phyloP scores from a whole-genome alignment of 2,888 invertebrate species.

The Calameuta idolon region DNA sequence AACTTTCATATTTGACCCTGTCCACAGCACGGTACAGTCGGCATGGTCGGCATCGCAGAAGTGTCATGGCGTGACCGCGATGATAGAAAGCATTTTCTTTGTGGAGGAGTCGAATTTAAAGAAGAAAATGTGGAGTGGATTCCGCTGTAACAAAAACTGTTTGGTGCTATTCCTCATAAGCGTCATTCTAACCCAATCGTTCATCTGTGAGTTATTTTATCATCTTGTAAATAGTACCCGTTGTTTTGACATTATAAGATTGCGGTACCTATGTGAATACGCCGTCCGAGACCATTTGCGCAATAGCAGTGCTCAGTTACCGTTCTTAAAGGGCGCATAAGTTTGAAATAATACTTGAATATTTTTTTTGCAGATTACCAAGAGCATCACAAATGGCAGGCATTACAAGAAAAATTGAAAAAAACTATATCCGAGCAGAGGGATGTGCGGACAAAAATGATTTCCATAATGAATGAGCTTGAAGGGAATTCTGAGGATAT shows the following conservation, averaged over 20 bases:
- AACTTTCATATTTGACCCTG: background rate
- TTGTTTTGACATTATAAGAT: background rate
- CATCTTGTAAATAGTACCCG: background rate
- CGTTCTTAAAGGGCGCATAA: background rate
- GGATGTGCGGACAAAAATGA: background rate
- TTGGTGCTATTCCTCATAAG: slow-evolving; percentile 39
- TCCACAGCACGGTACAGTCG: background rate
- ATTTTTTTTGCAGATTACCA: slow-evolving; percentile 33
- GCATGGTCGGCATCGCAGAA: slow-evolving; percentile 6
- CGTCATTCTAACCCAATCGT: slow-evolving; percentile 38
- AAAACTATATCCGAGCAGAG: slow-evolving; percentile 15
- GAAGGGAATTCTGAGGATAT: slow-evolving; percentile 23
- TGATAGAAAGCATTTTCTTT: slow-evolving; percentile 41
- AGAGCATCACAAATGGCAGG: slow-evolving; percentile 33
- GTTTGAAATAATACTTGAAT: background rate
- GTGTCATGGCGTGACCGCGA: slow-evolving; percentile 51
- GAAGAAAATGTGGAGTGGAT: slow-evolving; percentile 45
- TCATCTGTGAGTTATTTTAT: slow-evolving; percentile 43
- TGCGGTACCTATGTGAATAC: background rate
- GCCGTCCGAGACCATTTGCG: background rate
- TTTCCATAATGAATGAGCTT: slow-evolving; percentile 10
- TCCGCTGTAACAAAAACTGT: slow-evolving; percentile 37
- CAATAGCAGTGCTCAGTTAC: background rate
- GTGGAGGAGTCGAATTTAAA: slow-evolving; percentile 34
- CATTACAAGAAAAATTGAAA: slow-evolving; percentile 23